Evolutionary conservation across 2,797 vertebrate genomes (phyloP).

Genomic region (Onychomys leucogaster): DNA sequence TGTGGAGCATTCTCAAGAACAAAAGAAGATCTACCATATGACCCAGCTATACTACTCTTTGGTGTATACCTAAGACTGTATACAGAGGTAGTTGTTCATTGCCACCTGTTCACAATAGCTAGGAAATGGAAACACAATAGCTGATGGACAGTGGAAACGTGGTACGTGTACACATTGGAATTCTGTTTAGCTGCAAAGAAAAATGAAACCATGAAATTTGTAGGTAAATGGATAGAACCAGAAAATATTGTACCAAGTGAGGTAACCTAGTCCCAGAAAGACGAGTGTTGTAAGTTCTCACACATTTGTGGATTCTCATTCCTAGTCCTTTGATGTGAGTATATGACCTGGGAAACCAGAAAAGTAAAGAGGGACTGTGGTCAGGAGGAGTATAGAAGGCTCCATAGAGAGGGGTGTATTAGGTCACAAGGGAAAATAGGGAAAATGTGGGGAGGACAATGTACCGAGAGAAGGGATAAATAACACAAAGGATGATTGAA

Average conservation of each 20-base stretch:
- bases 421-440: not conserved
- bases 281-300: not conserved
- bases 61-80: not conserved
- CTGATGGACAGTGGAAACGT: not conserved
- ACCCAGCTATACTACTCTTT: not conserved
- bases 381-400: not conserved
- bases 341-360: not conserved
- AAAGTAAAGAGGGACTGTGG: not conserved
- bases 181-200: not conserved
- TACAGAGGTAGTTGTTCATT: not conserved
- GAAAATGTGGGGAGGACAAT: not conserved
- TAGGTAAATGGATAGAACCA: not conserved
- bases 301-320: not conserved
- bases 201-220: not conserved
- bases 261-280: not conserved
- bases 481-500: not conserved
- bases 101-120: not conserved
- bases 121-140: not conserved
- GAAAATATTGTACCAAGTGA: not conserved
- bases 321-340: not conserved
- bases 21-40: not conserved
- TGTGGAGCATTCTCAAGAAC: not conserved
- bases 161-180: not conserved
- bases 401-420: not conserved
- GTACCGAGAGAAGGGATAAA: not conserved